These are phyloP conservation scores for Latheticus oryzae DNA, from an alignment of 2,888 invertebrate genomes.

Conservation along the genomic window DNA sequence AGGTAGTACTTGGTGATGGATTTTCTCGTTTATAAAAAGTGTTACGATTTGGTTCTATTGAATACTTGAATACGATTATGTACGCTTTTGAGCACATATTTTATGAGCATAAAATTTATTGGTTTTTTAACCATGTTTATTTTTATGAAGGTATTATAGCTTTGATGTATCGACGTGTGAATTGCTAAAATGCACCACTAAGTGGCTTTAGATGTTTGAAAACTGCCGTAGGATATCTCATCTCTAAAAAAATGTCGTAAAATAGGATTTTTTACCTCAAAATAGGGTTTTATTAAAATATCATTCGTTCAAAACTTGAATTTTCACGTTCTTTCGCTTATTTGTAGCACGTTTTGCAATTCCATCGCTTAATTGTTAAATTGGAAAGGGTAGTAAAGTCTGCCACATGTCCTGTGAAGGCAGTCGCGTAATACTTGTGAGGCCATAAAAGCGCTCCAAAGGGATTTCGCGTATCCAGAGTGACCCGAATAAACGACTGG, in stretches of 20 bases:
- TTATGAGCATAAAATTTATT: slow-evolving; percentile 32
- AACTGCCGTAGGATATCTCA: slow-evolving; percentile 3
- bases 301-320: too few relatives aligned
- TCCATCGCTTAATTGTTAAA: slow-evolving; percentile 41
- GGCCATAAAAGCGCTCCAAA: slow-evolving; percentile 45
- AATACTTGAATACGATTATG: slow-evolving; percentile 40
- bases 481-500: slow-evolving; percentile 47
- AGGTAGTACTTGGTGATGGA: too few relatives aligned
- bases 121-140: slow-evolving; percentile 37
- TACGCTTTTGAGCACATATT: slow-evolving; percentile 26
- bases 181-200: slow-evolving; percentile 33
- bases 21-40: slow-evolving; percentile 40
- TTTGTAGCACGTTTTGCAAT: slow-evolving; percentile 16
- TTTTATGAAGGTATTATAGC: slow-evolving; percentile 31
- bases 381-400: slow-evolving; percentile 43
- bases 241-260: slow-evolving; percentile 2
- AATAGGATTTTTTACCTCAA: slow-evolving; percentile 14
- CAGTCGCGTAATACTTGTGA: slow-evolving; percentile 46
- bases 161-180: slow-evolving; percentile 32
- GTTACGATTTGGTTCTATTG: slow-evolving; percentile 44
- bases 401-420: slow-evolving; percentile 46
- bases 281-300: too few relatives aligned
- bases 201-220: slow-evolving; percentile 22
- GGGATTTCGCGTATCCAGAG: slow-evolving; percentile 46
- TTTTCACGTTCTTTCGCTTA: too few relatives aligned